Conservation (phyloP, 1,140 invertebrate species). For the Drosophila tsacasi region DNA sequence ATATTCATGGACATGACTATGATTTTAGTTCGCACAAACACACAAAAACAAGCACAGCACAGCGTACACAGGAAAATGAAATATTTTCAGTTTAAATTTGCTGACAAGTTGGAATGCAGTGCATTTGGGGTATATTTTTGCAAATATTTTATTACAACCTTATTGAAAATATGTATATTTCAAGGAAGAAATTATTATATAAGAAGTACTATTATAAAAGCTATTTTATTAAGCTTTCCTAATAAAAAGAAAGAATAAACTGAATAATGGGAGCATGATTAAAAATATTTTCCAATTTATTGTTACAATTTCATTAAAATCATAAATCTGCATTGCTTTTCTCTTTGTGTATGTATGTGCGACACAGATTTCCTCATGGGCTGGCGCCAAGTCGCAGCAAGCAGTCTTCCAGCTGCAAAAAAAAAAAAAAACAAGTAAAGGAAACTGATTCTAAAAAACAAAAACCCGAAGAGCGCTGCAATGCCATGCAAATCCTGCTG, state of each 20-base stretch:
- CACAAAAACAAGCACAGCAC: slow-evolving; percentile 4
- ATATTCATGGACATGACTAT: slow-evolving; percentile 83
- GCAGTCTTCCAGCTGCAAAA: slow-evolving; percentile 27
- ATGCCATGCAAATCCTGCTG: slow-evolving; percentile 74
- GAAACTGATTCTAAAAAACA: slow-evolving; percentile 21
- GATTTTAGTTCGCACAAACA: slow-evolving; percentile 64
- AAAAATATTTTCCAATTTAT: not conserved
- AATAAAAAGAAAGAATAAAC: no score
- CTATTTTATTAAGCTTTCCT: no score
- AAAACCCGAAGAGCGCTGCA: slow-evolving; percentile 56
- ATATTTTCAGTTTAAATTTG: not conserved
- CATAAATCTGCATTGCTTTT: not conserved
- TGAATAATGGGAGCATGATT: no score
- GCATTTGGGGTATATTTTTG: no score
- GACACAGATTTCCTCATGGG: slow-evolving; percentile 35
- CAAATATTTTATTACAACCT: no score
- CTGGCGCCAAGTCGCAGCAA: slow-evolving; percentile 74
- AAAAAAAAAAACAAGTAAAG: slow-evolving; percentile 21
- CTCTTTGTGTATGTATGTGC: slow-evolving; percentile 15
- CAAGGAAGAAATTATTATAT: no score
- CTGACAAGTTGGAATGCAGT: not conserved
- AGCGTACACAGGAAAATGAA: slow-evolving; percentile 12
- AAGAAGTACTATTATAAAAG: no score
- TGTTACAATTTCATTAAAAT: not conserved
- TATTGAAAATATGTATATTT: no score